Conservation (phyloP, 1,140 invertebrate genomes). For the Dendrolimus punctatus region DNA sequence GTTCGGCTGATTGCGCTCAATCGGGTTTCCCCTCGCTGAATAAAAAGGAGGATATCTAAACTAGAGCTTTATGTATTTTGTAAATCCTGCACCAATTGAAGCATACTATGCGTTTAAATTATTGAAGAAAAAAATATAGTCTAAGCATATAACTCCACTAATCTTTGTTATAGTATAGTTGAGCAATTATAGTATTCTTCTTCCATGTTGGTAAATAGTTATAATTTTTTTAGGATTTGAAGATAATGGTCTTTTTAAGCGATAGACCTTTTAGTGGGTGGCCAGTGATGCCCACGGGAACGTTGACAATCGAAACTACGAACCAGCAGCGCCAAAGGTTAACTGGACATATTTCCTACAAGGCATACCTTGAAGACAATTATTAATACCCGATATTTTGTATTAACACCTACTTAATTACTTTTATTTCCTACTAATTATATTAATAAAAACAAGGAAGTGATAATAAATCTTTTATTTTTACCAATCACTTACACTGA, state of each 20-base stretch:
- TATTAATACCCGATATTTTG: background rate
- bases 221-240: constrained; percentile 32
- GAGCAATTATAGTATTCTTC: background rate
- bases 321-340: constrained; percentile 40
- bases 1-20: too few species aligned
- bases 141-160: too few species aligned
- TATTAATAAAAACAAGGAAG: constrained; percentile 5
- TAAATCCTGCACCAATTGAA: too few species aligned
- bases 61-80: too few species aligned
- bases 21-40: too few species aligned
- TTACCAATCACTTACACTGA: constrained; percentile 75
- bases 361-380: constrained; percentile 26
- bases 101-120: too few species aligned
- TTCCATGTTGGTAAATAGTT: constrained; percentile 3
- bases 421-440: background rate
- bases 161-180: background rate
- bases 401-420: too few species aligned
- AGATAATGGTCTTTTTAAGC: constrained; percentile 35
- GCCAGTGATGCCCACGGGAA: constrained; percentile 32
- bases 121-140: too few species aligned
- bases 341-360: constrained; percentile 59
- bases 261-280: constrained; percentile 19
- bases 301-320: constrained; percentile 46
- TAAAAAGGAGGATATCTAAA: too few species aligned
- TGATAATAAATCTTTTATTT: constrained; percentile 8